These are phyloP conservation scores for Branchinecta sandiegonensis DNA, from an alignment of 2,888 invertebrate species.

Conservation along the genomic window DNA sequence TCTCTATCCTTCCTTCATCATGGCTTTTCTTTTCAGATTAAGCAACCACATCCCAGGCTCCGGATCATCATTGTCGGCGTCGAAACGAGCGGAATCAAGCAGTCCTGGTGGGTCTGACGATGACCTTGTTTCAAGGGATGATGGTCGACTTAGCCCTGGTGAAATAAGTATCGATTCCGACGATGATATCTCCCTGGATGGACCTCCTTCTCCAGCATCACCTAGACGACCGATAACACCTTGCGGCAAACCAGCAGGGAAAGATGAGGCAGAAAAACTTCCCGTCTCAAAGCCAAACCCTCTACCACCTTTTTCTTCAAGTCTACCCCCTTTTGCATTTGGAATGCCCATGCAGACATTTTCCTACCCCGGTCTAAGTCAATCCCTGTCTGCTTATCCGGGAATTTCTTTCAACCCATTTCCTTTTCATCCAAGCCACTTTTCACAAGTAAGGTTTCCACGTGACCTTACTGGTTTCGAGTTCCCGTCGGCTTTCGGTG, in stretches of 20 bases:
- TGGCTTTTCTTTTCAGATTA: not conserved
- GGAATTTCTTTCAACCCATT: not conserved
- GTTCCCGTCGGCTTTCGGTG: not conserved
- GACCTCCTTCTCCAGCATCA: conserved; percentile 21
- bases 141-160: conserved; percentile 5
- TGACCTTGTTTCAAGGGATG: conserved; percentile 10
- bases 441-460: conserved; percentile 16
- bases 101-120: conserved; percentile 9
- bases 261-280: not conserved
- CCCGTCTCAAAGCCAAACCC: not conserved
- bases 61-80: not conserved
- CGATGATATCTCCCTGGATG: conserved; percentile 20
- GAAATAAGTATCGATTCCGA: conserved; percentile 22
- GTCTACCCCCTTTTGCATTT: conserved; percentile 3
- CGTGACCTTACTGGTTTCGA: conserved; percentile 3
- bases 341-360: not conserved
- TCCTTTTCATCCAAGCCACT: conserved; percentile 14
- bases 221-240: conserved; percentile 13
- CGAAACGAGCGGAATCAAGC: conserved; percentile 11
- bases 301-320: not conserved
- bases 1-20: too few relatives aligned
- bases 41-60: conserved; percentile 9
- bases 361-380: not conserved
- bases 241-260: conserved; percentile 8
- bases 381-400: not conserved